Base-by-base conservation (phyloP, 1,140 invertebrate genomes). In the Heliothis virescens region DNA sequence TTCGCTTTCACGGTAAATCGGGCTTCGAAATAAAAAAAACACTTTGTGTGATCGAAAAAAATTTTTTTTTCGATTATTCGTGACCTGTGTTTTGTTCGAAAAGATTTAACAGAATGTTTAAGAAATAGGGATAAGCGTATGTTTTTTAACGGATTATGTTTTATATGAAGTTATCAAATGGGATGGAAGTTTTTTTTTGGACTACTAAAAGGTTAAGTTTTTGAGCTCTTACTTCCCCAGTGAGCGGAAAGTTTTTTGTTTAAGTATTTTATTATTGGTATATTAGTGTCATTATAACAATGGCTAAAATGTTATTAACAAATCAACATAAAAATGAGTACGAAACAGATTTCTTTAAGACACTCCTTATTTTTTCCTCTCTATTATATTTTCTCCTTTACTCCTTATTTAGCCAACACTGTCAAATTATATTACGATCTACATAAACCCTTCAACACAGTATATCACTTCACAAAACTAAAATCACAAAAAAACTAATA, bases 1-100 rank as follows among this genome's bases (percentile, higher is more conserved):
- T 87, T 84, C 83, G 86, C 85, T 88, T 87, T 89, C 82, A 86
- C 85, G 83, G 82, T 87, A 89, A 89, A 89, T 89, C 84, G 83
- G 82, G 79, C 76, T 74, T 73, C 69, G 60, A 84, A 80, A 80
- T 53, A 81, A 83, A 85, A n/a, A 55, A 87, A 82, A 81, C 84
- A 26, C 79, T 87, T 89, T 86, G 83, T 86, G 83, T 85, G 85
- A 75, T 79, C 72, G 47, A 83, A 79, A 78, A 83, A 80, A 72
- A 62, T 81, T 85, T 65, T 73, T 74, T 63, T 65, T 76, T 16
- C 21, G 69, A 83, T 81, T 80, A 79, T 79, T 81, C 78, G 81
- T 82, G 80, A 83, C 81, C 69, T 82, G 79, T 52, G 77, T 79
- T 48, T 52, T 81, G 79, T 85, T 82, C 67, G 74, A 83, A 79